Conservation (phyloP, 2,113 vertebrate species). For the Guaruba guarouba region DNA sequence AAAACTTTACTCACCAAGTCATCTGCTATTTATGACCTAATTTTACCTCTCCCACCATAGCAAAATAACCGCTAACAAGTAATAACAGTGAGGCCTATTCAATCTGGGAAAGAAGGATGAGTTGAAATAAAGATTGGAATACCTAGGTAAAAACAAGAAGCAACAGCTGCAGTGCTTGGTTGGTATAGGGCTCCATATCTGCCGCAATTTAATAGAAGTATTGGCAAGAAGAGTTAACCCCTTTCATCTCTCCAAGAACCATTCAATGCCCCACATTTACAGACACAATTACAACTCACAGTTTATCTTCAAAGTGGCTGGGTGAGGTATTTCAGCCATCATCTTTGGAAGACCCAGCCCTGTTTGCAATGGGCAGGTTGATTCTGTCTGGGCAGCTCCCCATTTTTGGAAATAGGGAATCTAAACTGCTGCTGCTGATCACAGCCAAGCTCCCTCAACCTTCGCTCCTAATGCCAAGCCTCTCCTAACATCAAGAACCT, state of each 20-base stretch:
- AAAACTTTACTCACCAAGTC: neutral
- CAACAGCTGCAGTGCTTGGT: neutral
- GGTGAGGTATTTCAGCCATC: neutral
- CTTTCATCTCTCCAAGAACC: neutral
- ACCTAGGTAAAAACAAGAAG: neutral
- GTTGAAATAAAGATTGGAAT: neutral
- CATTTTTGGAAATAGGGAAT: neutral
- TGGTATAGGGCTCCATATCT: neutral
- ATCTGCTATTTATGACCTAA: neutral
- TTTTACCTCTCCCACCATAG: neutral
- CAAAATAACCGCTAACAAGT: neutral
- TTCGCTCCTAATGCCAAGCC: neutral
- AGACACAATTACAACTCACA: neutral
- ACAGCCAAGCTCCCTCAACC: neutral
- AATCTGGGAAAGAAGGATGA: neutral
- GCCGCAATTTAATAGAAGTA: neutral
- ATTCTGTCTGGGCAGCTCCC: neutral
- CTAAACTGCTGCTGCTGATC: neutral
- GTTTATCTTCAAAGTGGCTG: neutral
- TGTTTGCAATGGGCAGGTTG: neutral
- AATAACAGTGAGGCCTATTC: neutral
- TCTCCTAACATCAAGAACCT: neutral
- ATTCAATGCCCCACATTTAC: neutral
- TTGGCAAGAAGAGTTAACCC: neutral
- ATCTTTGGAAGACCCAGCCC: neutral